These are phyloP conservation scores for Gonocerus acuteangulatus DNA, from an alignment of 2,888 invertebrate species.

Conservation along the genomic window DNA sequence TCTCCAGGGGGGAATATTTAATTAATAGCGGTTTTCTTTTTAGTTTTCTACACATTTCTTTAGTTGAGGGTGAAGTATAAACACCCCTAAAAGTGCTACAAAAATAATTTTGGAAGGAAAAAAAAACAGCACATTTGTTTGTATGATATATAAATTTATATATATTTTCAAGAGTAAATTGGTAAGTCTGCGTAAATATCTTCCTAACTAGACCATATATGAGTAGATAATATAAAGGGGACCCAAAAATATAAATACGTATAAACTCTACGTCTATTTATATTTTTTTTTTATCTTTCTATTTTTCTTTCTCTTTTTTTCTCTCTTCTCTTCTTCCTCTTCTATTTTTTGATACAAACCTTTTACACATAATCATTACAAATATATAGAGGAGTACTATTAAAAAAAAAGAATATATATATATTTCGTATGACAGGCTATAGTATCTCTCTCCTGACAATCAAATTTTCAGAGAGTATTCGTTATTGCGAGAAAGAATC, in stretches of 20 bases:
- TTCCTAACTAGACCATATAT: conserved; percentile 20
- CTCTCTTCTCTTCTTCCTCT: conserved; percentile 23
- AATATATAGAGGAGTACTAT: conserved; percentile 17
- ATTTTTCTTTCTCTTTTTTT: conserved; percentile 10
- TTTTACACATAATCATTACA: conserved; percentile 18
- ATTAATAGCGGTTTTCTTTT: too few relatives aligned
- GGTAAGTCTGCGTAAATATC: conserved; percentile 23
- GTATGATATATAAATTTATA: neutral
- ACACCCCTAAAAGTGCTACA: neutral
- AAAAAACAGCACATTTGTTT: neutral
- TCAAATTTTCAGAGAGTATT: conserved; percentile 24
- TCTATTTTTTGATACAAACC: conserved; percentile 17
- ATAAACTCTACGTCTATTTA: conserved; percentile 21
- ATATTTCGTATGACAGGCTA: conserved; percentile 17
- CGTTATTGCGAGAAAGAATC: conserved; percentile 8
- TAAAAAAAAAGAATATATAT: conserved; percentile 14
- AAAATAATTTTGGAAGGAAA: neutral
- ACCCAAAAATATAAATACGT: conserved; percentile 20
- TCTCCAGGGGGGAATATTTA: too few relatives aligned
- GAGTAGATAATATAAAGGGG: conserved; percentile 21
- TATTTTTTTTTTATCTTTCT: conserved; percentile 11
- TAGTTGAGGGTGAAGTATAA: too few relatives aligned
- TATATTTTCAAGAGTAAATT: conserved; percentile 13
- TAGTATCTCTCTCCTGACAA: conserved; percentile 24
- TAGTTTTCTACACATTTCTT: neutral